Percentiles rank a stretch among this genome's conserved stretches.
Evolutionary conservation across 2,113 vertebrate species (phyloP).

Genomic region (Calcarius ornatus): DNA sequence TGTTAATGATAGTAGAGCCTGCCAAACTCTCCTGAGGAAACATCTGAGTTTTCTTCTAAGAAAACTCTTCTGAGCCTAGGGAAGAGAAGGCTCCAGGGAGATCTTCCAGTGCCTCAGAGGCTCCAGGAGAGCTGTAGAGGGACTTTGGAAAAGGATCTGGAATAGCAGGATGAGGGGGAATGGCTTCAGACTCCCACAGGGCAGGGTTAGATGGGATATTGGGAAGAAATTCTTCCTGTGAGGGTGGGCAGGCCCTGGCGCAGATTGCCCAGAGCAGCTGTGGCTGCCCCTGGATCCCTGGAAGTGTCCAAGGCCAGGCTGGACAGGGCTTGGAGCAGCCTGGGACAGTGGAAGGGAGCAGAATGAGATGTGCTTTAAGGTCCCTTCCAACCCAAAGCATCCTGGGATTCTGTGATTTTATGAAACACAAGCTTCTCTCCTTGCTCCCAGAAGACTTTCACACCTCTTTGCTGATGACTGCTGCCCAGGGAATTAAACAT

Average conservation of each 20-base stretch:
- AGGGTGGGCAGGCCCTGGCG: background rate
- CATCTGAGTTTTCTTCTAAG: background rate
- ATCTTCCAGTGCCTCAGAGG: background rate
- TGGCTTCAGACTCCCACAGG: background rate
- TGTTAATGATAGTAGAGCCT: background rate
- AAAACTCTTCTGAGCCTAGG: background rate
- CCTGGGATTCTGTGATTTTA: background rate
- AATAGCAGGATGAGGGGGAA: background rate
- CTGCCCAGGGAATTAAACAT: background rate
- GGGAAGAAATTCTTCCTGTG: background rate
- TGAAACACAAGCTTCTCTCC: background rate
- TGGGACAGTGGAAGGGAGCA: background rate
- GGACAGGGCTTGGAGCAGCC: rapidly evolving
- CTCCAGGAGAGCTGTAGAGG: background rate
- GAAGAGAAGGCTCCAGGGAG: background rate
- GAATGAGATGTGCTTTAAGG: background rate
- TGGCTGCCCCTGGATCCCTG: background rate
- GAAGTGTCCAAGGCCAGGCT: background rate
- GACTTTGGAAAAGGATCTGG: background rate
- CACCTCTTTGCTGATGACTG: background rate
- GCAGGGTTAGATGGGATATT: background rate
- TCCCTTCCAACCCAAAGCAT: background rate
- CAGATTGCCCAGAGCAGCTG: background rate
- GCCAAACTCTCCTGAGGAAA: background rate
- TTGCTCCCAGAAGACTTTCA: background rate